Evolutionary conservation across 2,113 vertebrate species (phyloP).

Genomic region (Phaetusa simplex): DNA sequence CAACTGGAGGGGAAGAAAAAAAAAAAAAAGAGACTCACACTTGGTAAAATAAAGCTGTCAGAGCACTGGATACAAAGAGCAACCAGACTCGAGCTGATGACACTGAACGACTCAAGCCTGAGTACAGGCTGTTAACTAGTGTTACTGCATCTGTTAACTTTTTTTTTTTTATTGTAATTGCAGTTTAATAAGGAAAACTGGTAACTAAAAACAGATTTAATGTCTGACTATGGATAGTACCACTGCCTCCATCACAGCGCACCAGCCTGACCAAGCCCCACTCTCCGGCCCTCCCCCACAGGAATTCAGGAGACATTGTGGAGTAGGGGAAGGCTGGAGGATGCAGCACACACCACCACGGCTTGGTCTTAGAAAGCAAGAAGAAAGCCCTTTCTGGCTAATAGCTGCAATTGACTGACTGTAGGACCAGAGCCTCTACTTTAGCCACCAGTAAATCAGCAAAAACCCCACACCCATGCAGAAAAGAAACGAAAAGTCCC

Average conservation of each 20-base stretch:
- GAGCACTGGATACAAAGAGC: neutral
- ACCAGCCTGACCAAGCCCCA: neutral
- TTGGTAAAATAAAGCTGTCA: neutral
- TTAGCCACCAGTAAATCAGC: neutral
- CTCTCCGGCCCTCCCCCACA: neutral
- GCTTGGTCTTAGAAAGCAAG: neutral
- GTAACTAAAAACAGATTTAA: neutral
- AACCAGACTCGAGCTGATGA: neutral
- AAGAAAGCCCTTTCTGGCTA: neutral
- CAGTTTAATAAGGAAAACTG: neutral
- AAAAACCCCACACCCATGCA: neutral
- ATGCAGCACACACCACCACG: neutral
- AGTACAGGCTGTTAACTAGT: neutral
- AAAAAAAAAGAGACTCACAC: neutral
- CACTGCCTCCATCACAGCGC: neutral
- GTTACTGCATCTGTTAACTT: neutral
- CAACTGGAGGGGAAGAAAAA: neutral
- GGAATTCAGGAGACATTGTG: neutral
- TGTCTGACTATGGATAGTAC: neutral
- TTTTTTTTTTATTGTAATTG: neutral
- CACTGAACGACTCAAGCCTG: neutral
- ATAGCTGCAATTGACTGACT: neutral
- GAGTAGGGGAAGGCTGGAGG: rapidly evolving
- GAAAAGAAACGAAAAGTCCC: neutral
- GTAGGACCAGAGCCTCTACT: neutral